Conservation (phyloP, 2,113 vertebrate genomes). For the Bufo bufo region DNA sequence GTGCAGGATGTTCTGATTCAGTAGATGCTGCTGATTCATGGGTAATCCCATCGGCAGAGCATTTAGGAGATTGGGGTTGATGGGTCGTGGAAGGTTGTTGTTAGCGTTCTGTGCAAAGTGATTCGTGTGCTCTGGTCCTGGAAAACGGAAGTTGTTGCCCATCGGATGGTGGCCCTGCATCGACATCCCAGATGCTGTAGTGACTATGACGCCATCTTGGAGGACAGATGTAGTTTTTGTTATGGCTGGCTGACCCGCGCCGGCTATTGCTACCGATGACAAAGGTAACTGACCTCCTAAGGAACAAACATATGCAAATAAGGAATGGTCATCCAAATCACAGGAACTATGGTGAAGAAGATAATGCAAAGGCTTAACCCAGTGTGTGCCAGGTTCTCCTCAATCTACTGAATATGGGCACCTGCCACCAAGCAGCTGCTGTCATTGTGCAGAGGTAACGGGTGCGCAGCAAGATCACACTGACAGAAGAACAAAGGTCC, state of each 20-base stretch:
- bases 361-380: background rate
- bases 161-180: constrained; percentile 77
- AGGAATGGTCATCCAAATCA: background rate
- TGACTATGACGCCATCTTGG: constrained; percentile 81
- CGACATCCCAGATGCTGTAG: constrained; percentile 76
- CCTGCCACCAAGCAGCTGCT: background rate
- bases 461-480: background rate
- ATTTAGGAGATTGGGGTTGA: constrained; percentile 79
- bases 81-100: constrained; percentile 76
- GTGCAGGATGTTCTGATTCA: constrained; percentile 84
- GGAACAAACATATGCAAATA: constrained; percentile 16
- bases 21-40: constrained; percentile 84
- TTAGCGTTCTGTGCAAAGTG: constrained; percentile 78
- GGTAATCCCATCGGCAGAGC: constrained; percentile 82
- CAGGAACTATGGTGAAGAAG: background rate
- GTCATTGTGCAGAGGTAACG: background rate
- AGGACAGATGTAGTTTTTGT: constrained; percentile 83
- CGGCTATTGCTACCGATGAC: constrained; percentile 78
- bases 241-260: constrained; percentile 79
- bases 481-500: background rate
- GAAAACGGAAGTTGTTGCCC: constrained; percentile 75
- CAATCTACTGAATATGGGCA: background rate
- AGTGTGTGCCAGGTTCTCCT: background rate
- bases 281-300: constrained; percentile 71
- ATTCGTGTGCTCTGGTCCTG: constrained; percentile 76